Percentiles rank a stretch among this genome's conserved stretches.
Evolutionary conservation across 2,113 vertebrate species (phyloP).

Genomic region (Anolis sagrei): DNA sequence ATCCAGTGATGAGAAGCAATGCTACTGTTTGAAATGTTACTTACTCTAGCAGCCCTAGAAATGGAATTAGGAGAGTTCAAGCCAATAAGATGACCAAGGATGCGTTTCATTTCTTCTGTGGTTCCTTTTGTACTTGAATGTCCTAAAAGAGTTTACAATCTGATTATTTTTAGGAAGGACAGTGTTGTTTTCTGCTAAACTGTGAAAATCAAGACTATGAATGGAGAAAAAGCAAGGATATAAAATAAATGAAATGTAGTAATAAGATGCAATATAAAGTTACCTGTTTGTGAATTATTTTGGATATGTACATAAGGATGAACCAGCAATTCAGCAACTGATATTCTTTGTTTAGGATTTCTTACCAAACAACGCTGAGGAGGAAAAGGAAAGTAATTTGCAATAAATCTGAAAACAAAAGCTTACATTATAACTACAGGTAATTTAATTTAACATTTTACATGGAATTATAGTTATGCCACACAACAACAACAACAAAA

Average conservation of each 20-base stretch:
- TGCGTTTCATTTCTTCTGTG: conserved; percentile 86
- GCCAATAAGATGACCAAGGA: conserved; percentile 90
- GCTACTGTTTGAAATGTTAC: conserved; percentile 45
- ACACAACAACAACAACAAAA: neutral
- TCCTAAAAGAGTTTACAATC: conserved; percentile 61
- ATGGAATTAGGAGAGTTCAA: conserved; percentile 96
- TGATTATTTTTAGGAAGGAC: neutral
- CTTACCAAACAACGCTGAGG: conserved; percentile 88
- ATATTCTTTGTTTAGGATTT: conserved; percentile 91
- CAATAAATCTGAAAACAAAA: neutral
- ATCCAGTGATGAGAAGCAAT: neutral
- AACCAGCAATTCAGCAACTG: conserved; percentile 86
- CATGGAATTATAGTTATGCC: neutral
- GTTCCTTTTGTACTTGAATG: conserved; percentile 62
- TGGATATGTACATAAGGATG: conserved; percentile 93
- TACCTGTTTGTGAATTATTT: conserved; percentile 82
- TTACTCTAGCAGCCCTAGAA: conserved; percentile 90
- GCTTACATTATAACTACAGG: neutral
- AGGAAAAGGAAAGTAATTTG: neutral
- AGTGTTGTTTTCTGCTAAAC: neutral
- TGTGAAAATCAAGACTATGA: neutral
- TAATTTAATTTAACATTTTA: neutral
- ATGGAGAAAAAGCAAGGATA: neutral
- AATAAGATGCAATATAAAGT: conserved; percentile 23
- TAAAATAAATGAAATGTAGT: neutral